Evolutionary conservation across 2,113 vertebrate genomes (phyloP), one percentile per base, ranked within the genome.

Genomic region (Megaptera novaeangliae): DNA sequence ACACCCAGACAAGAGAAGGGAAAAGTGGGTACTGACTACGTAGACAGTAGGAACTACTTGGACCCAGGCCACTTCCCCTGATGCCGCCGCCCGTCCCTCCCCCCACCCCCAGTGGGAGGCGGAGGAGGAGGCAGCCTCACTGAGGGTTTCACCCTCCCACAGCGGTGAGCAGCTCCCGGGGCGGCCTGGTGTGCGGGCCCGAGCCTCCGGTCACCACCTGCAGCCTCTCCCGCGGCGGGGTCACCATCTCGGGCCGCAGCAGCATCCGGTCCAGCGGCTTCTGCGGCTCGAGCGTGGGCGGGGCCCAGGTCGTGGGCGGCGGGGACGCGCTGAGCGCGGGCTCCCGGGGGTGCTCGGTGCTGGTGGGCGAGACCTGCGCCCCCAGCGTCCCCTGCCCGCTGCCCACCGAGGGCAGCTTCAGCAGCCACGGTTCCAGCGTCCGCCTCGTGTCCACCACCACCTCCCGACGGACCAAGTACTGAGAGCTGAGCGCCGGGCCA

Each of bases 161-260:
- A 98, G 98, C 98, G 0, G 98, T 98, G 41, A 98, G 98, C 91
- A 98, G 98, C 14, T 98, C 98, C 94, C 96, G 97, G 8, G 98
- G 98, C 0, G 98, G 97, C 8, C 23, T 95, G 52, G 44, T 98
- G 49, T 97, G 98, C 0, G 86, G 94, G 18, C 87, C 95, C 0
- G 98, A 98, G 46, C 4, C 91, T 39, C 36, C 91, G 57, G 66
- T 69, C 29, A 0, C 68, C 34, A 39, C 93, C 69, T 85, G 94
- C 23, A 14, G 82, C 15, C 15, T 96, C 8, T 77, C 94, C 75
- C 75, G 55, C 0, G 8, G 86, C 0, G 97, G 94, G 2, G 44
- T 84, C 61, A 80, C 75, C 89, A 95, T 93, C 75, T 83, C 91
- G 0, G 61, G 91, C 21, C 39, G 91, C 21, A 59, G 96, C 64